Evolutionary conservation across 1,140 invertebrate genomes (phyloP).

Genomic region (Chrysomallon squamiferum): DNA sequence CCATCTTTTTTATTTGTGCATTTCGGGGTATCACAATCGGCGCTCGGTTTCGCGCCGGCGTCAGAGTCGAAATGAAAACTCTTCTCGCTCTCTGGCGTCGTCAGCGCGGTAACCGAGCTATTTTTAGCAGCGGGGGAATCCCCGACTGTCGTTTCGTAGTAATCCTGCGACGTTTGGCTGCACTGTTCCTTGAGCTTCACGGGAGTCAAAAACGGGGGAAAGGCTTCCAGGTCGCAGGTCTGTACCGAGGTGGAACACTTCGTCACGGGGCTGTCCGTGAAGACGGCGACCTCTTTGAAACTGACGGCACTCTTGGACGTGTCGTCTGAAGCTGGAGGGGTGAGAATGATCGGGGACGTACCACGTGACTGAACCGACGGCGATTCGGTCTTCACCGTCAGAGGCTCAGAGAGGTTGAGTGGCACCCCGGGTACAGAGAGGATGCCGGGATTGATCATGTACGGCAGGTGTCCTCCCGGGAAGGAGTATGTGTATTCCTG

Average conservation of each 20-base stretch:
- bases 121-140: neutral
- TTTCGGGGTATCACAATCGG: too few species aligned
- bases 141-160: neutral
- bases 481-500: constrained; percentile 16
- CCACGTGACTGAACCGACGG: constrained; percentile 51
- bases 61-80: neutral
- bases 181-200: constrained; percentile 10
- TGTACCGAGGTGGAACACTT: constrained; percentile 16
- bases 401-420: constrained; percentile 8
- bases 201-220: neutral
- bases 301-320: neutral
- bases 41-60: neutral
- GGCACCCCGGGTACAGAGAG: constrained; percentile 7
- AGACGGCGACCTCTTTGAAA: constrained; percentile 10
- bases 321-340: constrained; percentile 4
- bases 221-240: constrained; percentile 2
- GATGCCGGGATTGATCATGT: constrained; percentile 28
- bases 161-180: constrained; percentile 10
- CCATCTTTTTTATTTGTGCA: too few species aligned
- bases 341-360: constrained; percentile 52
- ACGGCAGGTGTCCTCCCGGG: constrained; percentile 13
- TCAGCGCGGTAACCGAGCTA: neutral
- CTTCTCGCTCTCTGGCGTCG: neutral
- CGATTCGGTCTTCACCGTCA: constrained; percentile 31
- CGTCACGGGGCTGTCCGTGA: constrained; percentile 6